A percentile compares a stretch with the other conserved stretches of the same genome.
Conservation (phyloP, 2,113 vertebrate genomes). For the Isichthys henryi region DNA sequence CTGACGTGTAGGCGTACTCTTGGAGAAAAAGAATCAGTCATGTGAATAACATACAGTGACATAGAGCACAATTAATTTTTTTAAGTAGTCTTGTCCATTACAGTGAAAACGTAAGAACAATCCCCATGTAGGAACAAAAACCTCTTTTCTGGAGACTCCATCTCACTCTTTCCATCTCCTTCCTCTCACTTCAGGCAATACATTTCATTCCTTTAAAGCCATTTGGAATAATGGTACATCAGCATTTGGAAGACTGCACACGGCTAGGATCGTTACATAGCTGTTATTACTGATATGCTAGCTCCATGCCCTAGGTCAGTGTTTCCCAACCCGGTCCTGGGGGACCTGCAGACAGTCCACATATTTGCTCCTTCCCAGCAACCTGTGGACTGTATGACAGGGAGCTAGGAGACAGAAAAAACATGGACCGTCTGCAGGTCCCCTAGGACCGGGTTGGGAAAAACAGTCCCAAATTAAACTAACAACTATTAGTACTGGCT, state of each 20-base stretch:
- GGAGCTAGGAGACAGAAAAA: background rate
- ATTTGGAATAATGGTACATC: background rate
- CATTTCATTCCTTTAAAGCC: background rate
- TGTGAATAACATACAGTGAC: slow-evolving; percentile 1
- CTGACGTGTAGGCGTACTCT: background rate
- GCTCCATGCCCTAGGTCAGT: background rate
- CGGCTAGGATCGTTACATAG: background rate
- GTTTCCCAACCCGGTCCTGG: background rate
- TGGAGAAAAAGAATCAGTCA: background rate
- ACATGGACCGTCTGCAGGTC: background rate
- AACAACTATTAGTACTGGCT: background rate
- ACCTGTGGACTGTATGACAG: background rate
- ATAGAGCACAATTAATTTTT: background rate
- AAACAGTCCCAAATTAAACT: background rate
- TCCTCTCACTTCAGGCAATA: background rate
- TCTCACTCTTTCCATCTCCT: background rate
- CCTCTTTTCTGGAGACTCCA: background rate
- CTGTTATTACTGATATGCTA: background rate
- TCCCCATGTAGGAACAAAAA: background rate
- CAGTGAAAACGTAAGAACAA: background rate
- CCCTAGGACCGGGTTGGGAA: background rate
- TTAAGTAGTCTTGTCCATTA: background rate
- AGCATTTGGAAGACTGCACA: background rate
- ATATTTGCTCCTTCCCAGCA: background rate
- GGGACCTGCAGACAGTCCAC: background rate